These are phyloP conservation scores for Mycetomoellerius zeteki DNA, from an alignment of 1,140 invertebrate genomes.

Conservation along the genomic window DNA sequence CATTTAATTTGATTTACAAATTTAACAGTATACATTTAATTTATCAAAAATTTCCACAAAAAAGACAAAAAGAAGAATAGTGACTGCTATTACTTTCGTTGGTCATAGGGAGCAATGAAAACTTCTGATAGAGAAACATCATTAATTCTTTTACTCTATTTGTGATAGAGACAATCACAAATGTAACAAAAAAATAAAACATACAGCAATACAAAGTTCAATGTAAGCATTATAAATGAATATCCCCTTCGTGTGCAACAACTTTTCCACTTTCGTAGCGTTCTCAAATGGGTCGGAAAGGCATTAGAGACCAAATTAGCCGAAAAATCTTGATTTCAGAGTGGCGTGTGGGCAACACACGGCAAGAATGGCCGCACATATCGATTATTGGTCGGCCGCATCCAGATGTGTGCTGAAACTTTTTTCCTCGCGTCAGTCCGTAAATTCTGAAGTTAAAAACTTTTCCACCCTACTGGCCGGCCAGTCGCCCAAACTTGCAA, in stretches of 20 bases:
- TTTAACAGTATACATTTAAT: neutral
- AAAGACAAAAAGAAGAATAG: neutral
- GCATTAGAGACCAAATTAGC: conserved; percentile 55
- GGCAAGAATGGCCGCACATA: conserved; percentile 60
- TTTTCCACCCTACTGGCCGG: conserved; percentile 12
- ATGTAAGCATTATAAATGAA: conserved; percentile 14
- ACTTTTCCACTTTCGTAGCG: conserved; percentile 34
- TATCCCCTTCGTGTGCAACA: neutral
- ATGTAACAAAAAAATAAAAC: neutral
- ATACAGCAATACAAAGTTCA: neutral
- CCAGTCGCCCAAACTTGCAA: conserved; percentile 56
- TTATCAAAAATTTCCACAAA: neutral
- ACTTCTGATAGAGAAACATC: too few species aligned
- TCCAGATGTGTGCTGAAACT: conserved; percentile 70
- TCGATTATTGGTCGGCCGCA: conserved; percentile 71
- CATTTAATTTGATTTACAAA: neutral
- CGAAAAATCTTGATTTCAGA: conserved; percentile 65
- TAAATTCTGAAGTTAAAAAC: conserved; percentile 73
- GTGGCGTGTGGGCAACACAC: conserved; percentile 24
- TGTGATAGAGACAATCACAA: too few species aligned
- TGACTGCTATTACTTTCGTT: neutral
- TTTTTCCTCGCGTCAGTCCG: conserved; percentile 57
- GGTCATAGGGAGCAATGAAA: neutral
- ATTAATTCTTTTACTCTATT: too few species aligned
- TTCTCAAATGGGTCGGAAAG: conserved; percentile 28